Evolutionary conservation across 2,888 invertebrate genomes (phyloP), one percentile per base, ranked within the genome.

Genomic region (Elmis aenea): DNA sequence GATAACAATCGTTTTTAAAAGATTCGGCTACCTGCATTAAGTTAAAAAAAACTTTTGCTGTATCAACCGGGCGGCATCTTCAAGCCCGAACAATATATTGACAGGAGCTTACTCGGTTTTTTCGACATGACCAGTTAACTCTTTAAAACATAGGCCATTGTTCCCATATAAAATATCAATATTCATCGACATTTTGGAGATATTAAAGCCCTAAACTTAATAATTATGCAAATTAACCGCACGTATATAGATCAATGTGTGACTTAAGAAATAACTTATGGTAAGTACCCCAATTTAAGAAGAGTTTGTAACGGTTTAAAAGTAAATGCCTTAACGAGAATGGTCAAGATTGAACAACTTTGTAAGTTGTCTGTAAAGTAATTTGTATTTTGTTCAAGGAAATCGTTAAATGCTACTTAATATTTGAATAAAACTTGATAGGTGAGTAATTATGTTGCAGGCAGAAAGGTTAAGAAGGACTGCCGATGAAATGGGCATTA

Each of bases 31-130:
- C 42, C 30, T 42, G 37, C 42, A 26, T 42, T 38, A 22, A 28
- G 22, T 32, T 14, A 37, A 37, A 39, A 43, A 33, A 37, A 33
- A 39, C 31, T 44, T 30, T 36, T 31, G 29, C 31, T 12, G n/a
- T 42, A 43, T 46, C 39, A 37, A 40, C 33, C 20, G 37, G 45
- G 33, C 42, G 42, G 42, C 45, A 45, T 47, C 47, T 42, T 33
- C 32, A 12, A 28, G 23, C 27, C 33, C 30, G 24, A 46, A 38
- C 41, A 38, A 32, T 43, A 35, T 38, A 44, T 38, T 31, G 43
- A 41, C 41, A 38, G 33, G 21, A 30, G 20, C 40, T 38, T 41
- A 26, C 42, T 22, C 36, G 15, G 13, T 13, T 38, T 21, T 23
- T 29, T 33, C 23, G 8, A 18, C 18, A n/a, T n/a, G n/a, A n/a